Evolutionary conservation across 2,888 invertebrate species (phyloP).

Genomic region (Ectobius pallidus): DNA sequence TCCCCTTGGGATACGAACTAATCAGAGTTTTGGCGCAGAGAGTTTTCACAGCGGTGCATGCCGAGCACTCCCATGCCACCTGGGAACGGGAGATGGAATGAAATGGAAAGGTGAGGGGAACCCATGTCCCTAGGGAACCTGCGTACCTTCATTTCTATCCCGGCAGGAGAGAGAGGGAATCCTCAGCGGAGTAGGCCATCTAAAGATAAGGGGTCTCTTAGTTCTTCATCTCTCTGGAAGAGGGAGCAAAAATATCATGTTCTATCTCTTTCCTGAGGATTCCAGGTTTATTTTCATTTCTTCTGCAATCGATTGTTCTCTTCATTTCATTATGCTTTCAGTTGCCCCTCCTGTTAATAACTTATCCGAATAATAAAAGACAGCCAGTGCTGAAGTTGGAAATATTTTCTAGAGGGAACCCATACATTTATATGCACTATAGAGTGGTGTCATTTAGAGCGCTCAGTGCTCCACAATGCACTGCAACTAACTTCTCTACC

Average conservation of each 20-base stretch:
- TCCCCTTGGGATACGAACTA: constrained; percentile 42
- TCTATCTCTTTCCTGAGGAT: neutral
- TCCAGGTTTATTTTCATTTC: constrained; percentile 47
- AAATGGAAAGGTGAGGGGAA: constrained; percentile 42
- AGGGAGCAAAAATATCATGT: neutral
- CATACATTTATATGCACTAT: too few relatives aligned
- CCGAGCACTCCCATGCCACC: constrained; percentile 32
- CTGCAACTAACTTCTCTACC: too few relatives aligned
- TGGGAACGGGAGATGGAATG: constrained; percentile 41
- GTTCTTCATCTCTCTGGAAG: constrained; percentile 4
- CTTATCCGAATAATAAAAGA: too few relatives aligned
- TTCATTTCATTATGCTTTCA: neutral
- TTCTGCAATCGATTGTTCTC: neutral
- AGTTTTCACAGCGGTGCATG: constrained; percentile 42
- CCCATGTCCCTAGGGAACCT: constrained; percentile 48
- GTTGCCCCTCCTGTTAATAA: neutral
- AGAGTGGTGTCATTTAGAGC: too few relatives aligned
- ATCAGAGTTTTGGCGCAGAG: constrained; percentile 45
- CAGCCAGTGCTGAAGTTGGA: too few relatives aligned
- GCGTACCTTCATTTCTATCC: constrained; percentile 41
- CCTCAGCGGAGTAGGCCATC: constrained; percentile 38
- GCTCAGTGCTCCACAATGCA: too few relatives aligned
- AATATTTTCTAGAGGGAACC: too few relatives aligned
- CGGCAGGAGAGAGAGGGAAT: constrained; percentile 32
- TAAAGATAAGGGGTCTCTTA: constrained; percentile 14